Evolutionary conservation across 2,797 vertebrate species (phyloP).

Genomic region (Antennarius maculatus): DNA sequence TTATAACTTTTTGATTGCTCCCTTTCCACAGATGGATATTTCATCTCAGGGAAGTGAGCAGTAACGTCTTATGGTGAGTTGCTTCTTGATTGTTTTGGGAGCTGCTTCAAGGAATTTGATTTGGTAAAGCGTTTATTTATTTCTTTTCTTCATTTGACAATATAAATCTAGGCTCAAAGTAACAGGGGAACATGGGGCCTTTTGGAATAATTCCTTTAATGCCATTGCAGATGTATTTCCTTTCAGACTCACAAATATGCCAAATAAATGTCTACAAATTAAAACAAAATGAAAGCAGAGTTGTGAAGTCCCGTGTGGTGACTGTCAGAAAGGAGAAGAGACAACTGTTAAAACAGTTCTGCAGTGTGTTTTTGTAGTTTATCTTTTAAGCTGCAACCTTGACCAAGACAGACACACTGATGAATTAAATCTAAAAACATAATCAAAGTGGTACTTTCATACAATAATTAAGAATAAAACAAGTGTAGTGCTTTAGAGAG

Average conservation of each 20-base stretch:
- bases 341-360: not conserved
- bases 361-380: not conserved
- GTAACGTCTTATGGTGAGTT: constrained; percentile 35
- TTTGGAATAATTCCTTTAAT: constrained; percentile 11
- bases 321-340: not conserved
- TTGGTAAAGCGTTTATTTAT: constrained; percentile 10
- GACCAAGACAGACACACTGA: too few relatives aligned
- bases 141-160: constrained; percentile 6
- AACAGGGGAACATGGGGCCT: constrained; percentile 3
- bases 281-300: too few relatives aligned
- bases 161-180: constrained; percentile 6
- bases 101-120: constrained; percentile 44
- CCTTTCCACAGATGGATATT: constrained; percentile 28
- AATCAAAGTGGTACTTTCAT: too few relatives aligned
- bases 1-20: constrained; percentile 61
- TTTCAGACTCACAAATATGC: too few relatives aligned
- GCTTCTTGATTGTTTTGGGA: constrained; percentile 55
- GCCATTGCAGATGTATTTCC: not conserved
- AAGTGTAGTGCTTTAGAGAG: too few relatives aligned
- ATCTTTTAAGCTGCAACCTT: too few relatives aligned
- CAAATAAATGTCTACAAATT: too few relatives aligned
- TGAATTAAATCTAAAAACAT: too few relatives aligned
- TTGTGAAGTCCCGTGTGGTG: too few relatives aligned
- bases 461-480: too few relatives aligned
- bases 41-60: constrained; percentile 19